These are phyloP conservation scores for Eurytoma californica DNA, from an alignment of 2,888 invertebrate species.

Conservation along the genomic window DNA sequence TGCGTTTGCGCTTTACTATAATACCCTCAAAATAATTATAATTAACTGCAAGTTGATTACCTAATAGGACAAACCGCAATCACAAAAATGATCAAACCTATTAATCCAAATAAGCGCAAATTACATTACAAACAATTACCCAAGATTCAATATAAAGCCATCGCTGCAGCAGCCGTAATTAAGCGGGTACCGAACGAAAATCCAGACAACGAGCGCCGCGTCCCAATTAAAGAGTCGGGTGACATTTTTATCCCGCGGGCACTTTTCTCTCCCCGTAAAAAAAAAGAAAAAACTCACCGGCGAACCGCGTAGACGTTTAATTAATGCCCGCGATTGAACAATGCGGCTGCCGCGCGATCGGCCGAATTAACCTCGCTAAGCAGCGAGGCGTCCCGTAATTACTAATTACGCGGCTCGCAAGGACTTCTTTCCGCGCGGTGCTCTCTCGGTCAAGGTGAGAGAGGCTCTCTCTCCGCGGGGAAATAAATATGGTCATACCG, in stretches of 20 bases:
- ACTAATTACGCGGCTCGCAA: conserved; percentile 30
- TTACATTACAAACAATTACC: too few relatives aligned
- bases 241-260: neutral
- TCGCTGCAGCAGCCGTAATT: too few relatives aligned
- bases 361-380: conserved; percentile 17
- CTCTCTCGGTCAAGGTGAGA: conserved; percentile 20
- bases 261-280: neutral
- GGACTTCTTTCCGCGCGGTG: neutral
- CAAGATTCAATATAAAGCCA: too few relatives aligned
- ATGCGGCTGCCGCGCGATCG: neutral
- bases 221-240: conserved; percentile 12
- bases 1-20: too few relatives aligned
- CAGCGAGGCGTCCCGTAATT: conserved; percentile 26
- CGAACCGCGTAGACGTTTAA: conserved; percentile 12
- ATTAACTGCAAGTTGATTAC: too few relatives aligned
- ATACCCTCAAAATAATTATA: too few relatives aligned
- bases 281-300: too few relatives aligned
- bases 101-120: too few relatives aligned
- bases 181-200: too few relatives aligned
- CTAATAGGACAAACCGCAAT: too few relatives aligned
- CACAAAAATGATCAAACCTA: too few relatives aligned
- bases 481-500: conserved; percentile 5
- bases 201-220: neutral
- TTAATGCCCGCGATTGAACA: conserved; percentile 13
- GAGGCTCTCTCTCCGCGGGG: neutral